Evolutionary conservation across 1,140 invertebrate genomes (phyloP).

Genomic region (Caenorhabditis brenneri): DNA sequence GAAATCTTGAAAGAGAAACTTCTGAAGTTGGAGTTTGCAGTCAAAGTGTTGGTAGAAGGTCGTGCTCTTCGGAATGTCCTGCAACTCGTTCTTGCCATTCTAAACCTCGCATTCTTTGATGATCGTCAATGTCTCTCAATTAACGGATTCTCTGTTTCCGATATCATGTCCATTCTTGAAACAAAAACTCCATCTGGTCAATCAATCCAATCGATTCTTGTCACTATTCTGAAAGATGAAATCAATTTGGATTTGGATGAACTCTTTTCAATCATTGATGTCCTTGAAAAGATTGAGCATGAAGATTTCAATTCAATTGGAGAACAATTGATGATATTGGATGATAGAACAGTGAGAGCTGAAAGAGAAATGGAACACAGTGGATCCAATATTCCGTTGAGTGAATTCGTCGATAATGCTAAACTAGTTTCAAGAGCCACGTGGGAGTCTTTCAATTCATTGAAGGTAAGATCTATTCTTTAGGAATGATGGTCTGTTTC

Average conservation of each 20-base stretch:
- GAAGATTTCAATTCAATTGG: not conserved
- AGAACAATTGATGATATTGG: not conserved
- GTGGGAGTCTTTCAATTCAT: not conserved
- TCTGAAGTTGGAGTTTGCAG: not conserved
- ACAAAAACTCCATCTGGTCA: not conserved
- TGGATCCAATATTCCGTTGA: constrained; percentile 21
- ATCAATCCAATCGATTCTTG: constrained; percentile 15
- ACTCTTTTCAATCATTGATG: not conserved
- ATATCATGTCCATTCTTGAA: not conserved
- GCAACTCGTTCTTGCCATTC: constrained; percentile 1
- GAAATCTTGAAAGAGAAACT: constrained; percentile 1
- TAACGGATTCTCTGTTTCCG: not conserved
- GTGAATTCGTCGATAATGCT: constrained; percentile 7
- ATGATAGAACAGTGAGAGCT: not conserved
- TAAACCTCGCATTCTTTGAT: constrained; percentile 27
- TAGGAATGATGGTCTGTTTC: no score
- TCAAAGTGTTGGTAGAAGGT: not conserved
- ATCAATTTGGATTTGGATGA: constrained; percentile 30
- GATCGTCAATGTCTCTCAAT: constrained; percentile 16
- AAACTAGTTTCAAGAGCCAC: not conserved
- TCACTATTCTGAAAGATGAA: not conserved
- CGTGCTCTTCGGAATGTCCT: not conserved
- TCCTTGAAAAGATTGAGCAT: not conserved
- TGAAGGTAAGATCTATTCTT: constrained; percentile 30
- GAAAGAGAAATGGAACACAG: constrained; percentile 28